Evolutionary conservation across 2,888 invertebrate species (phyloP).

Genomic region (Candidula unifasciata): DNA sequence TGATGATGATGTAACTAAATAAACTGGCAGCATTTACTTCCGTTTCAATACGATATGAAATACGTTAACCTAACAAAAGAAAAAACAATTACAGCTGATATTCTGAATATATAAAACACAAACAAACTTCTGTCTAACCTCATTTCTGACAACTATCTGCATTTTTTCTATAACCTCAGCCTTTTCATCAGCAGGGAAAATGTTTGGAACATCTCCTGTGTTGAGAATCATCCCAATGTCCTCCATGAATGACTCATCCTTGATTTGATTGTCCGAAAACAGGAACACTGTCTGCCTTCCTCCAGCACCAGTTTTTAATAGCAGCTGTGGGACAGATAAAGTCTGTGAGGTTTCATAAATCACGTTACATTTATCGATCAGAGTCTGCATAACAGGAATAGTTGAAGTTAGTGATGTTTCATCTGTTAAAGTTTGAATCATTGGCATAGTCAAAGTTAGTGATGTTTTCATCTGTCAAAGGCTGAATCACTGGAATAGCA

Average conservation of each 20-base stretch:
- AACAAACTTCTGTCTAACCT: constrained; percentile 65
- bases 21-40: too few species aligned
- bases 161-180: constrained; percentile 79
- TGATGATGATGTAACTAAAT: too few species aligned
- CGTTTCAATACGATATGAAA: too few species aligned
- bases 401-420: too few species aligned
- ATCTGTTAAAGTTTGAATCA: too few species aligned
- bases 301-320: constrained; percentile 77
- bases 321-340: constrained; percentile 63
- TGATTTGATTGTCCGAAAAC: constrained; percentile 78
- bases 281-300: constrained; percentile 78
- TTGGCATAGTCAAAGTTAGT: too few species aligned
- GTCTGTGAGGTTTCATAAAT: too few species aligned
- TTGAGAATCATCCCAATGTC: constrained; percentile 79
- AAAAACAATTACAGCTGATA: not conserved
- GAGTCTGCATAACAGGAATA: too few species aligned
- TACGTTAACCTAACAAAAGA: too few species aligned
- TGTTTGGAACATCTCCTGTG: constrained; percentile 79
- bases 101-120: not conserved
- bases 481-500: too few species aligned
- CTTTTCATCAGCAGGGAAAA: constrained; percentile 78
- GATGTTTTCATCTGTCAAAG: too few species aligned
- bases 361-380: too few species aligned
- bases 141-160: constrained; percentile 76
- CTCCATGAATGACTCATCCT: constrained; percentile 78